Conservation (phyloP, 2,113 vertebrate species). For the Apodemus speciosus region DNA sequence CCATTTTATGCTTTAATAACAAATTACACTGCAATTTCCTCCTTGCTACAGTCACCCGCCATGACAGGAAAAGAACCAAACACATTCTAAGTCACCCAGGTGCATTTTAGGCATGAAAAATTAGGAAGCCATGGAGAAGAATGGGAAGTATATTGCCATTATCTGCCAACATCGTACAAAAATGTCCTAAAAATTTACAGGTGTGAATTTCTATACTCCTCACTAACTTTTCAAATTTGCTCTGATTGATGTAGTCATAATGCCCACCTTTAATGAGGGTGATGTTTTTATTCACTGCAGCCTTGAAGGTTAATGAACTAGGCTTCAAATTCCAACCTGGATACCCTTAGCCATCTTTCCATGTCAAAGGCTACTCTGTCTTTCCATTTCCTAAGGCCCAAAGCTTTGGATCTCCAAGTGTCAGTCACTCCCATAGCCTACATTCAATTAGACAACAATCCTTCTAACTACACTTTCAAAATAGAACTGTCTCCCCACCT, state of each 20-base stretch:
- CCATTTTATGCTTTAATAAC: conserved; percentile 53
- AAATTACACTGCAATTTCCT: conserved; percentile 42
- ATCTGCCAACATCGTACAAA: conserved; percentile 50
- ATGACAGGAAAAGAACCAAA: conserved; percentile 41
- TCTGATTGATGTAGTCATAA: conserved; percentile 19
- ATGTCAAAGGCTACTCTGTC: neutral
- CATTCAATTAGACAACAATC: neutral
- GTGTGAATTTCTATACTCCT: neutral
- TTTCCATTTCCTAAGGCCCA: neutral
- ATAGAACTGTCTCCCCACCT: neutral
- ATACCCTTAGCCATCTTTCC: neutral
- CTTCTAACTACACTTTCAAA: neutral
- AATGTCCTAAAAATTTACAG: conserved; percentile 16
- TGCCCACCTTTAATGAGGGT: neutral
- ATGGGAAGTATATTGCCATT: neutral
- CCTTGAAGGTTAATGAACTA: neutral
- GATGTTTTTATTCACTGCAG: conserved; percentile 13
- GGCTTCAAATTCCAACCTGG: neutral
- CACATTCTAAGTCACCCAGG: conserved; percentile 23
- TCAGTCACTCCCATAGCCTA: neutral
- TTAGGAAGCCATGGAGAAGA: conserved; percentile 42
- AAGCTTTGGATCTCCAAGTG: neutral
- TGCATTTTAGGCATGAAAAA: conserved; percentile 55
- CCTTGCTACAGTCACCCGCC: conserved; percentile 37
- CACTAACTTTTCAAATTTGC: conserved; percentile 32